Evolutionary conservation across 2,888 invertebrate species (phyloP).

Genomic region (Cheilosia vernalis): DNA sequence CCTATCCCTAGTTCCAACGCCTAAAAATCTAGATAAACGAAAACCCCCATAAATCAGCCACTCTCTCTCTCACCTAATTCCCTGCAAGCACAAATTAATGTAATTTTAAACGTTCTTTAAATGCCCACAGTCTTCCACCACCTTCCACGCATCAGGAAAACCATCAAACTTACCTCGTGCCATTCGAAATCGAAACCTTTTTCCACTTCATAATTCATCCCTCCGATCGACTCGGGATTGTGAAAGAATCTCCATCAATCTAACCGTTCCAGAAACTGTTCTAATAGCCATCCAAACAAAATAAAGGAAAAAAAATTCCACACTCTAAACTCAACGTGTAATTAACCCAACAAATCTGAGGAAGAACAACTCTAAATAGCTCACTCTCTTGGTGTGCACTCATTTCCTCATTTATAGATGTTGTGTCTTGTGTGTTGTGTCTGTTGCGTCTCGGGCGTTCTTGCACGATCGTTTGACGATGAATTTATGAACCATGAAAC

Average conservation of each 20-base stretch:
- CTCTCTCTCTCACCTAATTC: background rate
- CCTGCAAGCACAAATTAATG: background rate
- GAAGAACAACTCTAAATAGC: conserved; percentile 47
- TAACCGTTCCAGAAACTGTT: conserved; percentile 60
- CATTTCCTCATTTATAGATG: conserved; percentile 37
- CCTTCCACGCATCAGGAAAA: background rate
- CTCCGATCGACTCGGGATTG: conserved; percentile 1
- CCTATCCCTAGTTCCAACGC: too few species aligned
- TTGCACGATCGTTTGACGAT: conserved; percentile 63
- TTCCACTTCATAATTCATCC: conserved; percentile 15
- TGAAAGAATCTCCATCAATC: conserved; percentile 32
- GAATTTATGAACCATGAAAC: conserved; percentile 73
- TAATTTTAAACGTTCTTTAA: background rate
- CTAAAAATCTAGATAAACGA: background rate
- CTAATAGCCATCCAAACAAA: conserved; percentile 41
- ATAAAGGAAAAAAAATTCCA: conserved; percentile 19
- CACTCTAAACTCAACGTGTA: conserved; percentile 40
- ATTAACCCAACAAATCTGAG: conserved; percentile 61
- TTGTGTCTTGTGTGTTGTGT: background rate
- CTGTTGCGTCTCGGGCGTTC: conserved; percentile 19
- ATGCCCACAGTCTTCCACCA: background rate
- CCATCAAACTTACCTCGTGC: background rate
- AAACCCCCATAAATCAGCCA: background rate
- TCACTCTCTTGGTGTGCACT: conserved; percentile 45
- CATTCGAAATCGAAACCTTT: conserved; percentile 30